Evolutionary conservation across 2,888 invertebrate species (phyloP).

Genomic region (Agonopterix subpropinquella): DNA sequence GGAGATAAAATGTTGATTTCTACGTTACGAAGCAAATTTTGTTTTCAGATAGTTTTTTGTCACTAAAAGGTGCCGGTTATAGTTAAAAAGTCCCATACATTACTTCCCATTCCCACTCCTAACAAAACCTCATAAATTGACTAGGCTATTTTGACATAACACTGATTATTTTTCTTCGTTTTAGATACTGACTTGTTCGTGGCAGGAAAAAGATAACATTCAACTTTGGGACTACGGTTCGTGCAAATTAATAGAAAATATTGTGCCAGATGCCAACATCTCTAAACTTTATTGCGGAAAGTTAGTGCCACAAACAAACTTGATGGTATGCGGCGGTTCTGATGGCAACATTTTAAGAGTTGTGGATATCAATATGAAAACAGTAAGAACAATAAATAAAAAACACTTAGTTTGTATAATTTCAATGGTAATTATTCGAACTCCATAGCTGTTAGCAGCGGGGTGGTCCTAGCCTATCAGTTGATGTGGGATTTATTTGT

Average conservation of each 20-base stretch:
- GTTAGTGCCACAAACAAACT: slow-evolving; percentile 71
- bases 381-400: slow-evolving; percentile 49
- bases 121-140: no score
- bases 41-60: no score
- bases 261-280: slow-evolving; percentile 70
- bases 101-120: no score
- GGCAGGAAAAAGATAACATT: slow-evolving; percentile 76
- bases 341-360: slow-evolving; percentile 76
- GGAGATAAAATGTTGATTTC: no score
- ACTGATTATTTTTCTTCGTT: slow-evolving; percentile 9
- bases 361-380: slow-evolving; percentile 75
- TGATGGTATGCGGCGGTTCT: slow-evolving; percentile 77
- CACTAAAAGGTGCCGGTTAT: background rate
- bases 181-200: slow-evolving; percentile 79
- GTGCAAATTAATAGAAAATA: slow-evolving; percentile 76
- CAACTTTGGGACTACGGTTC: slow-evolving; percentile 81
- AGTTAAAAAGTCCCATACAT: background rate
- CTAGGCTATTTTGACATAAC: background rate
- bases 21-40: no score
- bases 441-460: no score
- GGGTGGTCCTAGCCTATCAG: no score
- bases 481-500: no score
- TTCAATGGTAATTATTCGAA: no score
- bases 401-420: no score
- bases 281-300: slow-evolving; percentile 79